Conservation (phyloP, 2,888 invertebrate genomes). For the Stenodera caucasica region DNA sequence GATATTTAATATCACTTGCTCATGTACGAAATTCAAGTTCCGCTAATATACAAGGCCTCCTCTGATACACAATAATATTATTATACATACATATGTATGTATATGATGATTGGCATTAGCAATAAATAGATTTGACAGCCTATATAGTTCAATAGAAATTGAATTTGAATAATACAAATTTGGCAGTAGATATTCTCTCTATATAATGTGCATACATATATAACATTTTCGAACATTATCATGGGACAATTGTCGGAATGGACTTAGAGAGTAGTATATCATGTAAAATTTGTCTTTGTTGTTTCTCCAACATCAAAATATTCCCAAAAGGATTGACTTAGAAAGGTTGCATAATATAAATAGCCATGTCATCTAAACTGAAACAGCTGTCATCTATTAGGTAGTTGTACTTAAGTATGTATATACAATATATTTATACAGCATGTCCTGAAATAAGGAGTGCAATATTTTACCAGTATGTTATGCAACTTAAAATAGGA, state of each 20-base stretch:
- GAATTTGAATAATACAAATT: conserved; percentile 27
- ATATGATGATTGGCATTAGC: conserved; percentile 26
- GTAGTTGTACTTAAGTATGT: too few species aligned
- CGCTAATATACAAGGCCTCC: too few species aligned
- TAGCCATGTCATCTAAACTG: neutral
- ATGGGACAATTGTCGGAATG: conserved; percentile 15
- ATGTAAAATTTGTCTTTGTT: conserved; percentile 28
- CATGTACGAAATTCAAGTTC: too few species aligned
- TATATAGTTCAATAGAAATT: conserved; percentile 19
- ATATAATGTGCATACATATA: too few species aligned
- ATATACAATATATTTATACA: too few species aligned
- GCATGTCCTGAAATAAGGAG: too few species aligned
- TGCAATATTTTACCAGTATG: too few species aligned
- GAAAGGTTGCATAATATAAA: neutral
- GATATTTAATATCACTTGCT: neutral
- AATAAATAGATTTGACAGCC: conserved; percentile 24
- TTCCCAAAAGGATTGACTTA: conserved; percentile 9
- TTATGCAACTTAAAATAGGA: too few species aligned
- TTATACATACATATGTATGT: neutral
- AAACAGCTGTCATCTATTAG: neutral
- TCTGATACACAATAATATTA: neutral
- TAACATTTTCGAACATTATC: neutral
- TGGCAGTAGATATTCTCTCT: conserved; percentile 22
- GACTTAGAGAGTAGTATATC: conserved; percentile 23
- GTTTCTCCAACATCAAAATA: conserved; percentile 17